A percentile compares a stretch with the other conserved stretches of the same genome.
Conservation (phyloP, 2,888 invertebrate species). For the Cerastis leucographa region DNA sequence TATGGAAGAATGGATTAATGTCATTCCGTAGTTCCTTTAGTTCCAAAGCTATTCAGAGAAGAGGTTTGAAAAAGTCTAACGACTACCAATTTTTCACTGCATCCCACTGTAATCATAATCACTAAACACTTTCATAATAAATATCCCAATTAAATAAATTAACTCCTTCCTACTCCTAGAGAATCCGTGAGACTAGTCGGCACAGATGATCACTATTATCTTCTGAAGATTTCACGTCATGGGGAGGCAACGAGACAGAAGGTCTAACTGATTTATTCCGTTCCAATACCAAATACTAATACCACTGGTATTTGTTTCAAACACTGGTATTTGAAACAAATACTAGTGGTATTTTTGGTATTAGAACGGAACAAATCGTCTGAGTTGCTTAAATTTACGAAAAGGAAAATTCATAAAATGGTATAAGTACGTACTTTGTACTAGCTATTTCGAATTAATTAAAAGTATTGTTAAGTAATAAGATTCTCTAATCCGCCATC, state of each 20-base stretch:
- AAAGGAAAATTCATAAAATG: background rate
- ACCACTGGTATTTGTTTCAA: too few relatives aligned
- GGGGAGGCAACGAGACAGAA: constrained; percentile 10
- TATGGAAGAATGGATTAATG: too few relatives aligned
- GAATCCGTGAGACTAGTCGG: constrained; percentile 54
- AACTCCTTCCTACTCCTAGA: constrained; percentile 46
- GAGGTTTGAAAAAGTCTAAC: background rate
- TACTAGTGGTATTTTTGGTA: too few relatives aligned
- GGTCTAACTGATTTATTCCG: background rate
- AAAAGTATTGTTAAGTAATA: background rate
- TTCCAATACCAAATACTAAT: too few relatives aligned
- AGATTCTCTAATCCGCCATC: background rate
- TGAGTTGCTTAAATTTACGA: background rate
- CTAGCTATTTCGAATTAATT: background rate
- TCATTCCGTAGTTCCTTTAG: background rate
- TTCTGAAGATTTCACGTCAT: constrained; percentile 42
- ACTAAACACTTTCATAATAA: constrained; percentile 39
- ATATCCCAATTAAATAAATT: constrained; percentile 64
- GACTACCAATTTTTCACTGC: background rate
- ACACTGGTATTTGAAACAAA: too few relatives aligned
- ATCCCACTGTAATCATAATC: constrained; percentile 15
- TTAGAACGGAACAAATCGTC: too few relatives aligned
- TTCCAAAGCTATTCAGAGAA: background rate
- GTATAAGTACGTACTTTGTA: background rate
- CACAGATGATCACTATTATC: constrained; percentile 71